These are phyloP conservation scores for Rhingia campestris DNA, from an alignment of 2,888 invertebrate genomes.

Conservation along the genomic window DNA sequence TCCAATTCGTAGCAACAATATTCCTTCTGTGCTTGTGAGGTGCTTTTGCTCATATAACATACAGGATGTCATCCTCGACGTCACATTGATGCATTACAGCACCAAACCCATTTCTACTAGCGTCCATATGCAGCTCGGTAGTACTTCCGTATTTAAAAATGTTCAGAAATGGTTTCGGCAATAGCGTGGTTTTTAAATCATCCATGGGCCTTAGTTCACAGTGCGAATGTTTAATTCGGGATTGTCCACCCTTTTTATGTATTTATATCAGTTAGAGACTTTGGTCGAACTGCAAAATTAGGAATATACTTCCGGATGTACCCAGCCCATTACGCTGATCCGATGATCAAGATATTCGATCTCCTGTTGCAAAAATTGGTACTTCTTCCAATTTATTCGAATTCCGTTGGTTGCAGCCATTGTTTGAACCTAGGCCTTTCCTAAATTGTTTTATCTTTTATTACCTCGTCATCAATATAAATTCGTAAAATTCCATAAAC, in stretches of 20 bases:
- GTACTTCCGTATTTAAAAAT: slow-evolving; percentile 31
- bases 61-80: slow-evolving; percentile 28
- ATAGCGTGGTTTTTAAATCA: slow-evolving; percentile 31
- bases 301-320: slow-evolving; percentile 41
- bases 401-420: too few relatives aligned
- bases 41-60: slow-evolving; percentile 35
- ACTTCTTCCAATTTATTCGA: too few relatives aligned
- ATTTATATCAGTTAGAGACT: slow-evolving; percentile 33
- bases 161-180: slow-evolving; percentile 26
- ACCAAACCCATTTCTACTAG: slow-evolving; percentile 29
- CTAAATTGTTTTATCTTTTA: slow-evolving; percentile 11
- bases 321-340: too few relatives aligned
- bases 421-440: not conserved
- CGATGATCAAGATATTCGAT: too few relatives aligned
- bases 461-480: slow-evolving; percentile 29
- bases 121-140: slow-evolving; percentile 21
- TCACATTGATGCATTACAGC: slow-evolving; percentile 21
- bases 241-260: slow-evolving; percentile 23
- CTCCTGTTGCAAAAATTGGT: too few relatives aligned
- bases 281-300: slow-evolving; percentile 19
- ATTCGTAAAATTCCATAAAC: slow-evolving; percentile 31
- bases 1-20: slow-evolving; percentile 30
- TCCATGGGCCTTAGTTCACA: not conserved
- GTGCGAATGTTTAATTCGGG: not conserved
- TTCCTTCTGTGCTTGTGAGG: slow-evolving; percentile 13